Evolutionary conservation across 1,140 invertebrate genomes (phyloP), one percentile per base, ranked within the genome.

Genomic region (Cydia amplana): DNA sequence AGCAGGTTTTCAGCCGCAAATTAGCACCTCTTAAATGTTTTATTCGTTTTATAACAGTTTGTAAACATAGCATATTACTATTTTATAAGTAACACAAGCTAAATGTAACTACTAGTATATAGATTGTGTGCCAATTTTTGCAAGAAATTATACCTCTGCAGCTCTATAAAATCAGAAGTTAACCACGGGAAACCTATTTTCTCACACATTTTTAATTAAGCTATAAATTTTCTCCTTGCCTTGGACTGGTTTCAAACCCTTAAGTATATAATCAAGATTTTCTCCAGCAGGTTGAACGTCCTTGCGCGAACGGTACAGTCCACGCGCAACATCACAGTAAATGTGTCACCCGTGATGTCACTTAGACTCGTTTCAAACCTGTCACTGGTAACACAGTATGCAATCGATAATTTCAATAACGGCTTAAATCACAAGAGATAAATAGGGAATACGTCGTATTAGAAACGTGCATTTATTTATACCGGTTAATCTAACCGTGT

Each of bases 401-500:
- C 20, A 60, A 60, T 60, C 55, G 55, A 60, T 60, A 20, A 60
- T 60, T 60, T 20, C 55, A 60, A 60, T 60, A 60, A 60, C 20
- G 55, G 20, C 55, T 60, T 60, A 60, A 60, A 60, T 23, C 55
- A 12, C 55, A 7, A 4, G 18, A 20, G 0, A 60, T 60, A 20
- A 20, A 23, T 23, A 60, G 7, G 10, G 7, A 60, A 7, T 23
- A 20, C 43, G 55, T 60, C 55, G 16, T 28, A 28, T 18, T 70
- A 28, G 25, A 40, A 32, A 70, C 65, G 5, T 2, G 10, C 25
- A n/a, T 16, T 60, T 23, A 60, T 72, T 43, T 72, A 20, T 25
- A 46, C 70, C 40, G 70, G 70, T 63, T 74, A 73, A 46, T 28
- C 25, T 64, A 65, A 79, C 55, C 77, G 77, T 77, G 80, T 81